phyloP scores from a whole-genome alignment of 2,113 vertebrate species.

The Toxotes chatareus region DNA sequence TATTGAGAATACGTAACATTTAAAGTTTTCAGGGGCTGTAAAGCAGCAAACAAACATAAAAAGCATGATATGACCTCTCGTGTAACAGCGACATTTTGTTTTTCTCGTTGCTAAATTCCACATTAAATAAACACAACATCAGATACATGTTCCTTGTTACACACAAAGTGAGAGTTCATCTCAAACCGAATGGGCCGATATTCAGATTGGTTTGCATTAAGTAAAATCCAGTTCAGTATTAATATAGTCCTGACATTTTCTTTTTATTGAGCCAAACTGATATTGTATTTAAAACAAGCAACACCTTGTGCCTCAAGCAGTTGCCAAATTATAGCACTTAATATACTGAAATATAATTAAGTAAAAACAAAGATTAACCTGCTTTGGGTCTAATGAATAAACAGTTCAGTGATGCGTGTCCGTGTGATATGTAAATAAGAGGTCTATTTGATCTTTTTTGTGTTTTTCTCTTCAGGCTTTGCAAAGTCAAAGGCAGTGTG shows the following conservation, averaged over 20 bases:
- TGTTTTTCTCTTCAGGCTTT: not conserved
- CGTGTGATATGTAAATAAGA: slow-evolving; percentile 35
- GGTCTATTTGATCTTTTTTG: not conserved
- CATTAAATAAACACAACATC: not conserved
- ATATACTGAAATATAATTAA: slow-evolving; percentile 45
- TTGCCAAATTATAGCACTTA: slow-evolving; percentile 31
- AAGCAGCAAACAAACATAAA: not conserved
- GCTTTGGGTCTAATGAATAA: slow-evolving; percentile 36
- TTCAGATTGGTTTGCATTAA: not conserved
- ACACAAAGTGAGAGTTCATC: slow-evolving; percentile 10
- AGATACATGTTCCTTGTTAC: slow-evolving; percentile 16
- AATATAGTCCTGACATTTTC: not conserved
- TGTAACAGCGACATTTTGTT: not conserved
- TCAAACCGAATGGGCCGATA: not conserved
- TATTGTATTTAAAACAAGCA: slow-evolving; percentile 44
- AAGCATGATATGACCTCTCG: not conserved
- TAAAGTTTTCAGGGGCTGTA: not conserved
- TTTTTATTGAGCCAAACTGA: slow-evolving; percentile 10
- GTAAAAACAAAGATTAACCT: slow-evolving; percentile 41
- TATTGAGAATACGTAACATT: not conserved
- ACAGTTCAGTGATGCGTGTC: not conserved
- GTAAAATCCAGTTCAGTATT: not conserved
- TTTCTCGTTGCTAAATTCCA: not conserved
- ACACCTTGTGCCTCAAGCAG: slow-evolving; percentile 7
- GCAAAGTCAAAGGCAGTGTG: slow-evolving; percentile 20